Percentiles rank a stretch among this genome's conserved stretches.
Conservation (phyloP, 2,888 invertebrate species). For the Pristionchus entomophagus region DNA sequence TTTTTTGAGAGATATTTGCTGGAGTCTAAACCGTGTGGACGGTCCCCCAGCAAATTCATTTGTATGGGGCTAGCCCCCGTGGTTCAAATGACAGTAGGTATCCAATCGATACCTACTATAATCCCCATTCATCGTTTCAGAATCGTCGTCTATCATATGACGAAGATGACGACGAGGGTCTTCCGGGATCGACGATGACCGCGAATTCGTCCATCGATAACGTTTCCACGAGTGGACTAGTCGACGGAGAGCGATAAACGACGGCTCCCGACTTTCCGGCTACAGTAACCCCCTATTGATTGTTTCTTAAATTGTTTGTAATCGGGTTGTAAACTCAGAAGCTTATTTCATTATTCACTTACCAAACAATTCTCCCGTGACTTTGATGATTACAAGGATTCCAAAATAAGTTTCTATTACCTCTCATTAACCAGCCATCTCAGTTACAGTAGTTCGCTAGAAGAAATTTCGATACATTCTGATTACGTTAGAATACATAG, state of each 20-base stretch:
- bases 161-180: constrained; percentile 8
- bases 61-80: too few species aligned
- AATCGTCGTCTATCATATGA: constrained; percentile 20
- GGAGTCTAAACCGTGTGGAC: too few species aligned
- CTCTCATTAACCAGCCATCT: not conserved
- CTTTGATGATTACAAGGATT: constrained; percentile 4
- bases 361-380: not conserved
- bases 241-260: constrained; percentile 41
- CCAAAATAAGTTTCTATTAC: not conserved
- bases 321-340: constrained; percentile 3
- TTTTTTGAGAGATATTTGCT: too few species aligned
- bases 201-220: constrained; percentile 41
- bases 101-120: not conserved
- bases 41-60: too few species aligned
- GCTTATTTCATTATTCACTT: not conserved
- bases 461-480: not conserved
- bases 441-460: constrained; percentile 32
- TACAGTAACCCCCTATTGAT: constrained; percentile 4
- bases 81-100: not conserved
- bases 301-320: not conserved
- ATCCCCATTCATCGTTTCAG: not conserved
- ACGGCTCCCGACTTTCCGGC: not conserved
- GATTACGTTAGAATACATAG: not conserved
- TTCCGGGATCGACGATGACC: not conserved
- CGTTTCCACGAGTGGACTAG: constrained; percentile 37